Evolutionary conservation across 2,797 vertebrate genomes (phyloP), one percentile per base, ranked within the genome.

Genomic region (Alfaro cultratus): DNA sequence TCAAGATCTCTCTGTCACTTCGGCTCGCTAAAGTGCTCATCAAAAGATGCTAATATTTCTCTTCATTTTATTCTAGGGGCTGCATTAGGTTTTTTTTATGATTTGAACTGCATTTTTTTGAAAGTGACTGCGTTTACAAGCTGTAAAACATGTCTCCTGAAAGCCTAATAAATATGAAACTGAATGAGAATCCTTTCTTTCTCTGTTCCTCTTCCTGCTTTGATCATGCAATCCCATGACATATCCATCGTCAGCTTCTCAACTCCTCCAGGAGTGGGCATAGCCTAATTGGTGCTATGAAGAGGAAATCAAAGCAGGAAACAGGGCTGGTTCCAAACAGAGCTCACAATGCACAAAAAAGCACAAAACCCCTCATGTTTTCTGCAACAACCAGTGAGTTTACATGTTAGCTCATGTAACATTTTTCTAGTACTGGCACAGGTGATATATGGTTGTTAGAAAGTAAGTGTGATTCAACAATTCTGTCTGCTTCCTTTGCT

Each of bases 251-350:
- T 91, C 87, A 86, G 90, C 92, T 94, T 92, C 90, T 94, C 93
- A 94, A 91, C 93, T 95, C 93, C 91, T 93, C 81, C 91, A 93
- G 92, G 94, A 94, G 89, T 87, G 86, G 92, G 92, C 90, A 94
- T 80, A 83, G 92, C 92, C 93, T 96, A 95, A 95, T 96, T 95
- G 93, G 91, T 91, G 93, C 93, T 91, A 92, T 80, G 78, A 94
- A 94, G 92, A 95, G 95, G 94, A 95, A 94, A 95, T 96, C 95
- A 95, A 95, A 96, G 94, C 90, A 91, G 91, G 88, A 93, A 93
- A 87, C 85, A 87, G 86, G 90, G 92, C 91, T 91, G 87, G 87
- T 90, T 94, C 89, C 88, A 93, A 94, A 94, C 87, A 87, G 79
- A 92, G 84, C 89, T 93, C 89, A 94, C 88, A 90, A 91, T 92